A percentile compares a stretch with the other conserved stretches of the same genome.
Evolutionary conservation across 2,113 vertebrate species (phyloP).

Genomic region (Elephas maximus): DNA sequence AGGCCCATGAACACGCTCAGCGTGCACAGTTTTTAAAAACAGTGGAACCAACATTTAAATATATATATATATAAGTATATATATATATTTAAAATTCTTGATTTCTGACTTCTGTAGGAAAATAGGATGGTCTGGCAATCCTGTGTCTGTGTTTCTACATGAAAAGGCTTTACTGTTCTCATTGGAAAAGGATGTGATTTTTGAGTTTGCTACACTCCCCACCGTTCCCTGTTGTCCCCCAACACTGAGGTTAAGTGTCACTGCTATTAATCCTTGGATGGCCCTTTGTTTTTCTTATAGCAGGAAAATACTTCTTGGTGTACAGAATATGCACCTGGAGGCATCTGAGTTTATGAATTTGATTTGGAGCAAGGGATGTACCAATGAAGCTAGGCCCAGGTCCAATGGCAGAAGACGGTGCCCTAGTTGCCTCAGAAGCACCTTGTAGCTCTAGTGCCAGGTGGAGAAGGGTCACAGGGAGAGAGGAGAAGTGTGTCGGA

Average conservation of each 20-base stretch:
- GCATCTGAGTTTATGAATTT: not conserved
- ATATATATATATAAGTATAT: not conserved
- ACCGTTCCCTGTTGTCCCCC: not conserved
- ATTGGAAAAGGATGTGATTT: not conserved
- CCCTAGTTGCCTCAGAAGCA: not conserved
- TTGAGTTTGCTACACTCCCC: not conserved
- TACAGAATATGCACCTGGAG: not conserved
- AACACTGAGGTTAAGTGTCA: not conserved
- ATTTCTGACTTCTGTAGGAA: not conserved
- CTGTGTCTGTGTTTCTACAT: not conserved
- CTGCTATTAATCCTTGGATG: conserved; percentile 31
- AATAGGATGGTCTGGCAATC: not conserved
- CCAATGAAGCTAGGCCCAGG: not conserved
- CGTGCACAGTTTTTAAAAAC: not conserved
- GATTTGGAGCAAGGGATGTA: conserved; percentile 12
- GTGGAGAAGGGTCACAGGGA: not conserved
- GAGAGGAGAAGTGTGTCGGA: not conserved
- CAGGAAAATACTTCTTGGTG: not conserved
- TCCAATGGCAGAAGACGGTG: not conserved
- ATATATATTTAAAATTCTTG: too few species aligned
- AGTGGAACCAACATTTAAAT: not conserved
- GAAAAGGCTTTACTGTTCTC: not conserved
- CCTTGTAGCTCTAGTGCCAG: not conserved
- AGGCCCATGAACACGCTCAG: not conserved
- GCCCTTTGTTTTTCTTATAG: not conserved